Conservation (phyloP, 2,888 invertebrate species). For the Apantesis nais region DNA sequence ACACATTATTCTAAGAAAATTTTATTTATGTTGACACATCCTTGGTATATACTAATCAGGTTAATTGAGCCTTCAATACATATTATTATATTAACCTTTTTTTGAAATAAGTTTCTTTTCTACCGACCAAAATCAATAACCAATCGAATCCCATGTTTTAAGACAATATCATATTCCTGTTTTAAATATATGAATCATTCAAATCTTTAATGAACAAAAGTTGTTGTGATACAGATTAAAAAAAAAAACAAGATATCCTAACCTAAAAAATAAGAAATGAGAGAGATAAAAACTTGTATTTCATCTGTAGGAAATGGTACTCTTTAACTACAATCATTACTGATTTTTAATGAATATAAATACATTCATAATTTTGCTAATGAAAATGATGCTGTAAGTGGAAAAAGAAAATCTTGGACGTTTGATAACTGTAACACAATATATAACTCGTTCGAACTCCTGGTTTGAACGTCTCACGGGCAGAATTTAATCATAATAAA, state of each 20-base stretch:
- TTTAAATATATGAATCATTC: background rate
- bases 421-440: background rate
- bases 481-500: slow-evolving; percentile 23
- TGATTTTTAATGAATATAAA: background rate
- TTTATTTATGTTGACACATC: slow-evolving; percentile 51
- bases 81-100: slow-evolving; percentile 31
- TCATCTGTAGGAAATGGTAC: slow-evolving; percentile 2
- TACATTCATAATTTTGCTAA: background rate
- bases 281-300: background rate
- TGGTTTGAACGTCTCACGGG: background rate
- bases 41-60: slow-evolving; percentile 48
- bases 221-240: background rate
- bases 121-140: background rate
- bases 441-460: background rate
- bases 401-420: background rate
- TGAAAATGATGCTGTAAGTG: too few species aligned
- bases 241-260: background rate
- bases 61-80: slow-evolving; percentile 47
- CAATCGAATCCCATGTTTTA: slow-evolving; percentile 15
- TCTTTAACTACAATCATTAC: background rate
- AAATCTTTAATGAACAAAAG: background rate
- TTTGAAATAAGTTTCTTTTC: slow-evolving; percentile 24
- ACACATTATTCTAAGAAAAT: slow-evolving; percentile 47
- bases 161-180: background rate
- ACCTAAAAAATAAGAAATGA: slow-evolving; percentile 6